Evolutionary conservation across 2,888 invertebrate genomes (phyloP).

Genomic region (Lepidocyrtoides sp.): DNA sequence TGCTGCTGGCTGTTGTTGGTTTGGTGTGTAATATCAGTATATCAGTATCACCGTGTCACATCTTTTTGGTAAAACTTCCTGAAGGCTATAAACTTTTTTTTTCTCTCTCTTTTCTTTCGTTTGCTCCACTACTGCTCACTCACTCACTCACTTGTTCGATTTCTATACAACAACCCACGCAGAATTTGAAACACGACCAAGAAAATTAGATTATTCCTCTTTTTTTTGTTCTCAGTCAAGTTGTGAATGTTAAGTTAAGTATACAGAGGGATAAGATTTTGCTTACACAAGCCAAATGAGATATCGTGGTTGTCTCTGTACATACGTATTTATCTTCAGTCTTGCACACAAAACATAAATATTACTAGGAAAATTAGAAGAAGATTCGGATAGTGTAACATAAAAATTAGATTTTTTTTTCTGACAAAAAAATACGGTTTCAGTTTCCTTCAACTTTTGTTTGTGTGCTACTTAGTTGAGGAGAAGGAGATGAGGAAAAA

Average conservation of each 20-base stretch:
- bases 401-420: slow-evolving; percentile 3
- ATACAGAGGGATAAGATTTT: slow-evolving; percentile 12
- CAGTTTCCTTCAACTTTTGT: slow-evolving; percentile 39
- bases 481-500: not conserved
- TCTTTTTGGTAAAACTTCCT: slow-evolving; percentile 74
- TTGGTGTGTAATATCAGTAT: slow-evolving; percentile 12
- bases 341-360: not conserved
- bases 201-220: slow-evolving; percentile 78
- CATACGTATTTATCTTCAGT: not conserved
- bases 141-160: slow-evolving; percentile 78
- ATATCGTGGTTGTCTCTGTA: not conserved
- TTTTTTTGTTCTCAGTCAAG: slow-evolving; percentile 65
- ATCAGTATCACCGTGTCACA: slow-evolving; percentile 71
- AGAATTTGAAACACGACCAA: slow-evolving; percentile 75
- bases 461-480: not conserved
- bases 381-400: not conserved
- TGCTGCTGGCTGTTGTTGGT: slow-evolving; percentile 6
- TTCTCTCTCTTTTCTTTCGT: slow-evolving; percentile 2
- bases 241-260: slow-evolving; percentile 48
- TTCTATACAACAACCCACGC: slow-evolving; percentile 77
- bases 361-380: not conserved
- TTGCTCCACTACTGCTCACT: slow-evolving; percentile 57
- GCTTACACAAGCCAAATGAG: slow-evolving; percentile 8
- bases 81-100: slow-evolving; percentile 76
- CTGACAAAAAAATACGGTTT: slow-evolving; percentile 45